phyloP scores from a whole-genome alignment of 2,797 vertebrate genomes.

The Notamacropus eugenii region DNA sequence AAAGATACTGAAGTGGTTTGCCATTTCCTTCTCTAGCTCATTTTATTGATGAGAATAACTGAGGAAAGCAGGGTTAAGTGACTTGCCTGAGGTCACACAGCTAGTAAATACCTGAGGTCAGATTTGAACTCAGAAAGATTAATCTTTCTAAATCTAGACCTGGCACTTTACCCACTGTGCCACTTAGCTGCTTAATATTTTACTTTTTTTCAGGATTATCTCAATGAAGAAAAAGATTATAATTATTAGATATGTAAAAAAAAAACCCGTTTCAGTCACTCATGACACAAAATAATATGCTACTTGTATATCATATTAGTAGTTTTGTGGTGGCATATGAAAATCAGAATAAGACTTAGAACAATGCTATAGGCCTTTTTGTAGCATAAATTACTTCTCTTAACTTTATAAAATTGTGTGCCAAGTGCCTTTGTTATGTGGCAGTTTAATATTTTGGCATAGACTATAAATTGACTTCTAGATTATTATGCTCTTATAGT shows the following conservation, averaged over 20 bases:
- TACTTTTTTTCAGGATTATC: not conserved
- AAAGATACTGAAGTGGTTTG: not conserved
- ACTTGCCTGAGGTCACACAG: not conserved
- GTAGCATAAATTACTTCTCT: conserved; percentile 53
- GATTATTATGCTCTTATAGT: conserved; percentile 80
- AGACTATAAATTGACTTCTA: conserved; percentile 75
- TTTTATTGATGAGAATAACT: not conserved
- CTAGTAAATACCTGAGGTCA: not conserved
- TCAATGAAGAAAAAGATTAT: not conserved
- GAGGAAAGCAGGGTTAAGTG: not conserved
- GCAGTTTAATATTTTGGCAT: conserved; percentile 79
- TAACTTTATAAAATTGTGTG: conserved; percentile 70
- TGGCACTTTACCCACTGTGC: not conserved
- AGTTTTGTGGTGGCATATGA: not conserved
- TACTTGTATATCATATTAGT: conserved; percentile 22
- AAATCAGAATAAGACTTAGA: conserved; percentile 15
- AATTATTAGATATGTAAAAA: not conserved
- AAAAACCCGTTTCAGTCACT: not conserved
- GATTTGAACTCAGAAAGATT: not conserved
- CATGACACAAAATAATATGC: conserved; percentile 15
- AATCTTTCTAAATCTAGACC: not conserved
- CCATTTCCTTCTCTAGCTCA: not conserved
- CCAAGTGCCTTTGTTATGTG: conserved; percentile 69
- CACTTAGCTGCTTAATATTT: not conserved
- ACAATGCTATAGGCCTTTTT: conserved; percentile 9